Evolutionary conservation across 2,888 invertebrate species (phyloP), one percentile per base, ranked within the genome.

Genomic region (Megamerina dolium): DNA sequence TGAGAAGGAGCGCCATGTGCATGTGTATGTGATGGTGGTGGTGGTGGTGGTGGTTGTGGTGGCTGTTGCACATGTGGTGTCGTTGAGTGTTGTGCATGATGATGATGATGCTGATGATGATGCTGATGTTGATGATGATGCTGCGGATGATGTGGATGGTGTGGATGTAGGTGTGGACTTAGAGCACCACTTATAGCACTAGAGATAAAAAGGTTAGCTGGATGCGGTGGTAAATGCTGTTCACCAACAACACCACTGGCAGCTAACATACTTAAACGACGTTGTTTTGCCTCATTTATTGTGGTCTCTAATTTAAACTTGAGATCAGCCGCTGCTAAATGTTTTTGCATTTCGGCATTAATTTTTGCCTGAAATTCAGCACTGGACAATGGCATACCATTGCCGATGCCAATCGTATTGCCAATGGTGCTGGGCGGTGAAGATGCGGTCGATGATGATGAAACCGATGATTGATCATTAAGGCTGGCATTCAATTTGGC

Each of bases 311-410:
- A 55, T 52, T 68, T 68, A 41, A 67, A 66, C 52, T 68, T 68
- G 2, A 68, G 53, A 51, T 68, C 68, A 35, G 66, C 66, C 1
- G 68, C 66, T 19, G 67, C 64, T 35, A 68, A 56, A 46, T 68
- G 68, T 47, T 68, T 68, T 20, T 68, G 68, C 68, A 68, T 68
- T 52, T 68, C 68, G 1, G 66, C 67, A 56, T 67, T 68, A 44
- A 68, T 66, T 56, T 68, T 68, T 10, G 68, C 68, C 45, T 68
- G 68, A 45, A 68, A 68, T 21, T 68, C 68, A 4, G 58, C 58
- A 45, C 46, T 57, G 34, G 53, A 50, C 46, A 57, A 38, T n/a
- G 12, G 27, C n/a, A 38, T 42, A 5, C 44, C 47, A 27, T 38
- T 48, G 13, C 39, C 36, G 14, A 31, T 21, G 36, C 51, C n/a